A percentile compares a stretch with the other conserved stretches of the same genome.
phyloP scores from a whole-genome alignment of 2,888 invertebrate species.

The Thalpophila matura region DNA sequence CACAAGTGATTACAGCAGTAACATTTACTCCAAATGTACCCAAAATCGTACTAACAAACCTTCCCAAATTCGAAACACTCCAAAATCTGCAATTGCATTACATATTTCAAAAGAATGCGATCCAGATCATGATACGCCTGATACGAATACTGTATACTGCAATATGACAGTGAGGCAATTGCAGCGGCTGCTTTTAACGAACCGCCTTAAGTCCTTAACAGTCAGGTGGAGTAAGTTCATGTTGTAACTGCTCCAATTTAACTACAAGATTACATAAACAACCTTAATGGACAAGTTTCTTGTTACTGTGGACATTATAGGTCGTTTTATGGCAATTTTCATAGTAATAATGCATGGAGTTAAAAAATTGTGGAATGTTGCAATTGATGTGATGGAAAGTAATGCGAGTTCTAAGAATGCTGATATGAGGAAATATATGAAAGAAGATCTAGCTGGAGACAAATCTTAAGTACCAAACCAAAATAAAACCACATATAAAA shows the following conservation, averaged over 20 bases:
- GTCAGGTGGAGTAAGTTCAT: constrained; percentile 58
- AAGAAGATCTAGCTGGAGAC: too few relatives aligned
- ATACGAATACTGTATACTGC: constrained; percentile 22
- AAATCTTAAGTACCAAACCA: too few relatives aligned
- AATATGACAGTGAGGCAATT: constrained; percentile 9
- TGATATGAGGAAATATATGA: neutral
- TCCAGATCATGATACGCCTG: constrained; percentile 35
- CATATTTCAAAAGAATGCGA: constrained; percentile 35
- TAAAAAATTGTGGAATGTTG: neutral
- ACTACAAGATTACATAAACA: constrained; percentile 78
- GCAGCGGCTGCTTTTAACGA: constrained; percentile 12
- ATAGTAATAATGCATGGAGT: neutral
- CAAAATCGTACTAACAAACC: constrained; percentile 18
- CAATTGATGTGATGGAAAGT: neutral
- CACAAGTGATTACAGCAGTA: neutral
- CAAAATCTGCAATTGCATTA: constrained; percentile 41
- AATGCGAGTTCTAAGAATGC: neutral
- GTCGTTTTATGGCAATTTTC: constrained; percentile 26
- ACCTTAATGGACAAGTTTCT: constrained; percentile 77
- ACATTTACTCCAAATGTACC: neutral
- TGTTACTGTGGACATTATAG: constrained; percentile 54
- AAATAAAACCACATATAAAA: neutral
- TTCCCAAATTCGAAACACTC: constrained; percentile 12
- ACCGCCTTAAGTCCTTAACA: constrained; percentile 35
- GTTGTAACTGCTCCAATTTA: constrained; percentile 81